These are phyloP conservation scores for Ovis canadensis DNA, from an alignment of 2,113 vertebrate species.

Conservation along the genomic window DNA sequence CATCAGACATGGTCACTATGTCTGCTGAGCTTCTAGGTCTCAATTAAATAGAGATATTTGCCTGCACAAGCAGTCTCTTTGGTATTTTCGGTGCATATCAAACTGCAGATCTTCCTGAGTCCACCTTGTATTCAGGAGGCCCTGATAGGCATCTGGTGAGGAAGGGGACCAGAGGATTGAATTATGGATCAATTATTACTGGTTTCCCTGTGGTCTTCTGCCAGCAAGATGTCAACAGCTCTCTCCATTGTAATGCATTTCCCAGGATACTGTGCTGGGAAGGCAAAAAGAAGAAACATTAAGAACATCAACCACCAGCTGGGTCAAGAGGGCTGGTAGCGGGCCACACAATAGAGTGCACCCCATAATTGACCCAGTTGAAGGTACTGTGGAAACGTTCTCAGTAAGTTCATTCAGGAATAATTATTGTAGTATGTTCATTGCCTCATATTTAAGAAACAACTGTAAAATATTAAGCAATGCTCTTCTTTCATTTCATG, in stretches of 20 bases:
- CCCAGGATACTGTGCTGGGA: not conserved
- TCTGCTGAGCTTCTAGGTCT: not conserved
- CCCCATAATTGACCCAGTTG: not conserved
- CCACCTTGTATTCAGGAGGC: not conserved
- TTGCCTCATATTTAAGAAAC: not conserved
- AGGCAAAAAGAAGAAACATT: not conserved
- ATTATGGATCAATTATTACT: not conserved
- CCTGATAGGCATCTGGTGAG: not conserved
- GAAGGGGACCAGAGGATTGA: not conserved
- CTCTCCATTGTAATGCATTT: not conserved
- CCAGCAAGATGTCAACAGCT: not conserved
- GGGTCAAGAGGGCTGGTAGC: no score
- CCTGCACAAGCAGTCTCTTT: not conserved
- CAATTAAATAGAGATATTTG: not conserved
- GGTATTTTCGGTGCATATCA: not conserved
- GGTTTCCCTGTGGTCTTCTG: not conserved
- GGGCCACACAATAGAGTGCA: accelerated
- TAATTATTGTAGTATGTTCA: not conserved
- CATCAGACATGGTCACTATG: not conserved
- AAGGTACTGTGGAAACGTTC: not conserved
- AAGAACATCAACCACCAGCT: not conserved
- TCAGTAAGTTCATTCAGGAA: not conserved
- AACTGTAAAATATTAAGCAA: not conserved
- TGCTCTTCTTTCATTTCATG: not conserved
- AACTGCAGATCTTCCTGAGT: not conserved